A percentile compares a stretch with the other conserved stretches of the same genome.
phyloP scores from a whole-genome alignment of 2,888 invertebrate species.

The Rhaphigaster nebulosa region DNA sequence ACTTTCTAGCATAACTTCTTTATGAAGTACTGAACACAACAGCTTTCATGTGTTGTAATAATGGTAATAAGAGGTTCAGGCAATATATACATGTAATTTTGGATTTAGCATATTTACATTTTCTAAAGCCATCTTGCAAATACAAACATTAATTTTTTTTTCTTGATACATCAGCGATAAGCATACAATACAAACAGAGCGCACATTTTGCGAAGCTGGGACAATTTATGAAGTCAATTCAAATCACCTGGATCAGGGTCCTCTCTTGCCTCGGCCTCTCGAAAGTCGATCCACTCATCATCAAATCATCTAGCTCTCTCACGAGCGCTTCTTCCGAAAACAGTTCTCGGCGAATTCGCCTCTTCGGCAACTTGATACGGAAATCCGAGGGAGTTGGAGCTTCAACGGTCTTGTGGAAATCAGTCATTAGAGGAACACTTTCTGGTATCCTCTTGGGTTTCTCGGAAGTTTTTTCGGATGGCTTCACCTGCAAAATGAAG shows the following conservation, averaged over 20 bases:
- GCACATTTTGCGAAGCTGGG: neutral
- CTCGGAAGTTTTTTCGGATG: neutral
- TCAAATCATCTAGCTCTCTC: neutral
- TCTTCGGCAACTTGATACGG: constrained; percentile 17
- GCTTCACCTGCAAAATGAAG: constrained; percentile 36
- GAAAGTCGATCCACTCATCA: neutral
- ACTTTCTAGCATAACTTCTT: too few species aligned
- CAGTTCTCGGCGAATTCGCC: neutral
- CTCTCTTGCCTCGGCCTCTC: constrained; percentile 2
- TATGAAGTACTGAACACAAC: too few species aligned
- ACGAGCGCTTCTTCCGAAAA: neutral
- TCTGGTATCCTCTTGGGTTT: constrained; percentile 1
- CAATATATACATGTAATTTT: neutral
- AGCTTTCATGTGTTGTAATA: too few species aligned
- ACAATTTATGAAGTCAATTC: neutral
- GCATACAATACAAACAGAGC: neutral
- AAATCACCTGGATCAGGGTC: constrained; percentile 22
- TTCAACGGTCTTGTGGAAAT: neutral
- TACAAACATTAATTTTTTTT: neutral
- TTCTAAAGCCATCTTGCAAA: neutral
- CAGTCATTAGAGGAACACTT: neutral
- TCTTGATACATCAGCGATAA: constrained; percentile 1
- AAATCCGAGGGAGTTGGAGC: neutral
- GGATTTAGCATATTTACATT: neutral
- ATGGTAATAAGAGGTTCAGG: too few species aligned